These are phyloP conservation scores for Glossophaga mutica DNA, from an alignment of 2,797 vertebrate genomes.

Conservation along the genomic window DNA sequence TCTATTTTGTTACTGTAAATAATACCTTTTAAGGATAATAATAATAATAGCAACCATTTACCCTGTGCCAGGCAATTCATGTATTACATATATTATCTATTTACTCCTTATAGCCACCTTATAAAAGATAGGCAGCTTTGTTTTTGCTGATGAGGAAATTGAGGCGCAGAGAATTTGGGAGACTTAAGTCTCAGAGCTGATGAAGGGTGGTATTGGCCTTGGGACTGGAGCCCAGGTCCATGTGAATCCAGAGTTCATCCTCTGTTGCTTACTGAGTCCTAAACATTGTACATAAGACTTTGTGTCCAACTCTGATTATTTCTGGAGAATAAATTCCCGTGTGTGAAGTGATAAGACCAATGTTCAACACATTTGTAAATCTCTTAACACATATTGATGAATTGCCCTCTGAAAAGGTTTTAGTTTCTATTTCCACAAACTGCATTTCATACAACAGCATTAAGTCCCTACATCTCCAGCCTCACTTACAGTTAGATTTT, in stretches of 20 bases:
- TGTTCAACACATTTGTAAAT: neutral
- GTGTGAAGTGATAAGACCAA: neutral
- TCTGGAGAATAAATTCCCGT: neutral
- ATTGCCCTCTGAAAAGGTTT: neutral
- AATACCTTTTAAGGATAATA: neutral
- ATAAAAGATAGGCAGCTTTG: neutral
- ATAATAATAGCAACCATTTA: neutral
- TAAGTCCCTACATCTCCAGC: neutral
- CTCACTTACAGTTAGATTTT: neutral
- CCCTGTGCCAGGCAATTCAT: neutral
- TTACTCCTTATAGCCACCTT: neutral
- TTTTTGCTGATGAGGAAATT: neutral
- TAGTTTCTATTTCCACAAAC: neutral
- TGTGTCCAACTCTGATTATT: neutral
- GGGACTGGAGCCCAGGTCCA: neutral
- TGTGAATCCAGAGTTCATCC: neutral
- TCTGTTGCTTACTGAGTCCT: neutral
- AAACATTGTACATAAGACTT: neutral
- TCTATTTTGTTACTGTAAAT: neutral
- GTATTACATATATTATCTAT: neutral
- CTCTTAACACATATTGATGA: neutral
- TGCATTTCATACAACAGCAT: neutral
- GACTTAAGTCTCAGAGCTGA: neutral
- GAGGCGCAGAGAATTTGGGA: neutral
- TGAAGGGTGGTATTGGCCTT: neutral